Conservation (phyloP, 1,140 invertebrate genomes). For the Trachymyrmex cornetzi region DNA sequence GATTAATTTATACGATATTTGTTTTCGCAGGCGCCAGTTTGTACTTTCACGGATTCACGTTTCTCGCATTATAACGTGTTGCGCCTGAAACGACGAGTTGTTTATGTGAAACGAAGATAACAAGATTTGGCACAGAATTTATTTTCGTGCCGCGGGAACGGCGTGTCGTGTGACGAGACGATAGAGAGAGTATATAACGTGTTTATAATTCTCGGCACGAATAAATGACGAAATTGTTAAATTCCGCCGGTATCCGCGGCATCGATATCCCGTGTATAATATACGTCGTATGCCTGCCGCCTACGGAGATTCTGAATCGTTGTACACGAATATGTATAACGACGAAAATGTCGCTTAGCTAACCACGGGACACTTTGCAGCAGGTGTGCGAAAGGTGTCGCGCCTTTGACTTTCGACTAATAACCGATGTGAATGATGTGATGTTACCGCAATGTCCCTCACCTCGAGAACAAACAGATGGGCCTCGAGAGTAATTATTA, state of each 20-base stretch:
- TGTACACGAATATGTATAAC: not conserved
- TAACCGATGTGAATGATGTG: conserved; percentile 21
- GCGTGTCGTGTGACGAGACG: not conserved
- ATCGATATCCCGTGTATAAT: not conserved
- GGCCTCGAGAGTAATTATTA: conserved; percentile 78
- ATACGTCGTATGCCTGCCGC: not conserved
- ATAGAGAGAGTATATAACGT: not conserved
- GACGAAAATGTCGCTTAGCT: conserved; percentile 37
- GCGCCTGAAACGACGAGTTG: not conserved
- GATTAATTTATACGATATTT: not conserved
- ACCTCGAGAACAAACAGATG: conserved; percentile 76
- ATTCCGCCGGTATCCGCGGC: not conserved
- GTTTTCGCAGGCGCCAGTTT: not conserved
- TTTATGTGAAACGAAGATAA: not conserved
- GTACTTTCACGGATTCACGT: not conserved
- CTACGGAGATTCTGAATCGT: not conserved
- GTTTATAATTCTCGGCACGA: not conserved
- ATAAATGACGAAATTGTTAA: conserved; percentile 4
- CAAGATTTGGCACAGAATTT: not conserved
- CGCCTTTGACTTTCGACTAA: not conserved
- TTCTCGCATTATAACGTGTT: not conserved
- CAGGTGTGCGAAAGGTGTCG: conserved; percentile 30
- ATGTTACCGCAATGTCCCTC: conserved; percentile 71
- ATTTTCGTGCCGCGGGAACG: not conserved
- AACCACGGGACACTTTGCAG: not conserved